Evolutionary conservation across 92 coral and sea anemone genomes (phyloP).

Genomic region (Palythoa grandis): DNA sequence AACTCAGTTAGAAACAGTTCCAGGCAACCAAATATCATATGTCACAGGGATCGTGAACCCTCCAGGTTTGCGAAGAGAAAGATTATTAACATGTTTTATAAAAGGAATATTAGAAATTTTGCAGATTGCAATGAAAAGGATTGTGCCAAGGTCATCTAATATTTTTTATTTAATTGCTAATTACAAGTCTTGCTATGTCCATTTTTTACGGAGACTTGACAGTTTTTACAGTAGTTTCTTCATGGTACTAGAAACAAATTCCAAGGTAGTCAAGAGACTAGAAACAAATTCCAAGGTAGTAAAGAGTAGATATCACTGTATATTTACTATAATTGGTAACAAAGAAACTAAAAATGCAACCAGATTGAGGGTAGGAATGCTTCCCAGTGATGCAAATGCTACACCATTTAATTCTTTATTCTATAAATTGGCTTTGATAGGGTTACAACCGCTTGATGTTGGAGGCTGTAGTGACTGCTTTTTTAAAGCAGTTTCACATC

Average conservation of each 20-base stretch:
- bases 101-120: too few relatives aligned
- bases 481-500: conserved; percentile 4
- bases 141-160: too few relatives aligned
- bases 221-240: conserved; percentile 6
- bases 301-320: not conserved
- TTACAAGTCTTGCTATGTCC: too few relatives aligned
- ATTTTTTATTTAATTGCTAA: too few relatives aligned
- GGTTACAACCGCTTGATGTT: conserved; percentile 18
- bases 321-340: conserved; percentile 1
- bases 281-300: too few relatives aligned
- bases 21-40: too few relatives aligned
- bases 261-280: too few relatives aligned
- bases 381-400: conserved; percentile 11
- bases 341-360: conserved; percentile 8
- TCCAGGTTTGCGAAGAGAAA: too few relatives aligned
- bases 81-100: too few relatives aligned
- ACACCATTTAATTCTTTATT: conserved; percentile 11
- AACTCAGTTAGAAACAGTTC: too few relatives aligned
- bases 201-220: not conserved
- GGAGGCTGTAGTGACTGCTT: not conserved
- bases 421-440: conserved; percentile 11
- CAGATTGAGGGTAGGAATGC: conserved; percentile 10
- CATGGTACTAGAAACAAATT: conserved; percentile 11
- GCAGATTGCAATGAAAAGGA: too few relatives aligned
- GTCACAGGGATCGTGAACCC: too few relatives aligned